A percentile compares a stretch with the other conserved stretches of the same genome.
These are phyloP conservation scores for Listrodromus nycthemerus DNA, from an alignment of 2,888 invertebrate species.

Conservation along the genomic window DNA sequence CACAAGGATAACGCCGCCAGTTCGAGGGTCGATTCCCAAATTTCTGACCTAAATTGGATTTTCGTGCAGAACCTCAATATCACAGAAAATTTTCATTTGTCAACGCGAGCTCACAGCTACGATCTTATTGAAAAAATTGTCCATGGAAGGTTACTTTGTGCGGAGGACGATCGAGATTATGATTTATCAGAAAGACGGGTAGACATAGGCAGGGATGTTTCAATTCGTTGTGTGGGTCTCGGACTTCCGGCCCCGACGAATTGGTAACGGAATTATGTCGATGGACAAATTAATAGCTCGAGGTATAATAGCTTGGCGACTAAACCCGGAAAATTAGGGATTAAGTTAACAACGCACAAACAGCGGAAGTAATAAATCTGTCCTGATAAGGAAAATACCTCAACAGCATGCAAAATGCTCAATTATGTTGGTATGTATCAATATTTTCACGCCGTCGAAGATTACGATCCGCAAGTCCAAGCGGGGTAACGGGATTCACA, in stretches of 20 bases:
- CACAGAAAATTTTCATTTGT: not conserved
- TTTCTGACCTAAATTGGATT: not conserved
- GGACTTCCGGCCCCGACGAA: not conserved
- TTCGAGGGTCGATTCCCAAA: not conserved
- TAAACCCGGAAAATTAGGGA: not conserved
- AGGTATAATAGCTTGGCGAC: not conserved
- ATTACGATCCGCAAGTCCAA: not conserved
- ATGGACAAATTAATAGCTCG: not conserved
- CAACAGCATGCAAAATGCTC: not conserved
- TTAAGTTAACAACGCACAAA: not conserved
- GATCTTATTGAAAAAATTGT: not conserved
- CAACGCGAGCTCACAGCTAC: not conserved
- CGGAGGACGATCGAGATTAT: not conserved
- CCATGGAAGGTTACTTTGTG: not conserved
- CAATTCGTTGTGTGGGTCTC: not conserved
- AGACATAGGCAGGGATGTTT: not conserved
- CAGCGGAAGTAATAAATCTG: not conserved
- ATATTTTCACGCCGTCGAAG: not conserved
- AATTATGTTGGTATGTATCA: not conserved
- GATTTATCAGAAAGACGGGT: not conserved
- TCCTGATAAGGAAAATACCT: not conserved
- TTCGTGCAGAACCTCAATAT: not conserved
- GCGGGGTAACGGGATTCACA: too few species aligned
- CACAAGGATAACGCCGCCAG: not conserved
- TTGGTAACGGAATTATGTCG: not conserved